A percentile compares a stretch with the other conserved stretches of the same genome.
These are phyloP conservation scores for Pseudomyrmex pallidus DNA, from an alignment of 1,140 invertebrate species.

Conservation along the genomic window DNA sequence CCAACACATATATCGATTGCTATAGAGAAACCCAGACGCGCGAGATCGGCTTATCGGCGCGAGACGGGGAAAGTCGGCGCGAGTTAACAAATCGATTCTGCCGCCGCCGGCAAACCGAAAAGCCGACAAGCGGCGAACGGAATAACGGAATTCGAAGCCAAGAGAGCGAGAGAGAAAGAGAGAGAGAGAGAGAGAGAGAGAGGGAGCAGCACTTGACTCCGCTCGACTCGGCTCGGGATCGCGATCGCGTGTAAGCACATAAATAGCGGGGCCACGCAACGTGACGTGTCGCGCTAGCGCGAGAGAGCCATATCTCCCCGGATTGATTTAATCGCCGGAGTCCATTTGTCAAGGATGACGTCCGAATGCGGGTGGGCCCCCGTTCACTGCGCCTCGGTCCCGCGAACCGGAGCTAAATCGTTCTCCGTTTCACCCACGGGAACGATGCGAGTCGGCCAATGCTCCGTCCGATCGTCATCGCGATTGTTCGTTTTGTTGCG, in stretches of 20 bases:
- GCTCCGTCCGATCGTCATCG: constrained; percentile 60
- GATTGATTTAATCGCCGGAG: constrained; percentile 71
- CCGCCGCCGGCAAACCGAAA: constrained; percentile 32
- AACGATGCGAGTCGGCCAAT: constrained; percentile 31
- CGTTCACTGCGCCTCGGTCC: background rate
- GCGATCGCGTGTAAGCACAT: constrained; percentile 42
- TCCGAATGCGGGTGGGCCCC: constrained; percentile 63
- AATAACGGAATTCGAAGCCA: constrained; percentile 42
- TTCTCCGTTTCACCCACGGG: constrained; percentile 7
- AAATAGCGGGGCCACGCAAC: constrained; percentile 58
- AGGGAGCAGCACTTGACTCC: background rate
- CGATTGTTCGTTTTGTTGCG: constrained; percentile 54
- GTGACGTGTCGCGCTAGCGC: constrained; percentile 57
- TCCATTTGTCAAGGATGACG: constrained; percentile 68
- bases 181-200: no score
- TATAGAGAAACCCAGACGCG: background rate
- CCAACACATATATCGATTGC: constrained; percentile 14
- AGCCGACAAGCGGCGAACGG: constrained; percentile 26
- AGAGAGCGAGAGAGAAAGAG: background rate
- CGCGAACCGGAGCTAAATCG: background rate
- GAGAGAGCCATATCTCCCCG: constrained; percentile 41
- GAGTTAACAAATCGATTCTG: constrained; percentile 49
- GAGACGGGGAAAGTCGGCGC: constrained; percentile 23
- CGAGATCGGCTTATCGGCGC: constrained; percentile 39
- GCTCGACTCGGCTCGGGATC: constrained; percentile 1